These are phyloP conservation scores for Agonum fuliginosum DNA, from an alignment of 2,888 invertebrate genomes.

Conservation along the genomic window DNA sequence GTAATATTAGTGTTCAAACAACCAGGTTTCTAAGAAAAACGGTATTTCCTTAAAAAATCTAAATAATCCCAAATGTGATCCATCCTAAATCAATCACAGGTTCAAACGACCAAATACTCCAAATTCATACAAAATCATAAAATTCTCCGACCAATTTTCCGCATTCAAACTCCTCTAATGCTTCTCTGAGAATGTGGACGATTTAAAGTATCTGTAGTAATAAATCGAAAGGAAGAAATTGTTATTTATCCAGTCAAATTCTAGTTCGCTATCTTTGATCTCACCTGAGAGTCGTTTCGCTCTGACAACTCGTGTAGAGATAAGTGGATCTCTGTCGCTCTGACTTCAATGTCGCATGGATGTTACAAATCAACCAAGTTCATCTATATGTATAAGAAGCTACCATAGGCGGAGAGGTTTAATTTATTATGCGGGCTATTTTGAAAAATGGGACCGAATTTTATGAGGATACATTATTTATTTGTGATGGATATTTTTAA, in stretches of 20 bases:
- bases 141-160: background rate
- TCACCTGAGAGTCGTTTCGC: constrained; percentile 18
- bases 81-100: background rate
- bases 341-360: constrained; percentile 43
- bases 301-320: background rate
- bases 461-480: too few relatives aligned
- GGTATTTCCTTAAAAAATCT: too few relatives aligned
- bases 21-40: too few relatives aligned
- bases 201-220: background rate
- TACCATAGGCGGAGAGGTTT: constrained; percentile 30
- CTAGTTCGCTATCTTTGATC: constrained; percentile 47
- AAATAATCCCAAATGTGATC: too few relatives aligned
- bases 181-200: background rate
- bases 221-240: constrained; percentile 13
- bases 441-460: too few relatives aligned
- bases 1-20: too few relatives aligned
- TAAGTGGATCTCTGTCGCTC: constrained; percentile 1
- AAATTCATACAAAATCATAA: background rate
- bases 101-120: too few relatives aligned
- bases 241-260: constrained; percentile 38
- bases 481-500: too few relatives aligned
- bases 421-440: too few relatives aligned
- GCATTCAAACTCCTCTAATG: background rate
- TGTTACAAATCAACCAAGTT: constrained; percentile 54
- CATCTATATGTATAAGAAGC: constrained; percentile 51